A percentile compares a stretch with the other conserved stretches of the same genome.
Conservation (phyloP, 2,797 vertebrate genomes). For the Forpus xanthops region DNA sequence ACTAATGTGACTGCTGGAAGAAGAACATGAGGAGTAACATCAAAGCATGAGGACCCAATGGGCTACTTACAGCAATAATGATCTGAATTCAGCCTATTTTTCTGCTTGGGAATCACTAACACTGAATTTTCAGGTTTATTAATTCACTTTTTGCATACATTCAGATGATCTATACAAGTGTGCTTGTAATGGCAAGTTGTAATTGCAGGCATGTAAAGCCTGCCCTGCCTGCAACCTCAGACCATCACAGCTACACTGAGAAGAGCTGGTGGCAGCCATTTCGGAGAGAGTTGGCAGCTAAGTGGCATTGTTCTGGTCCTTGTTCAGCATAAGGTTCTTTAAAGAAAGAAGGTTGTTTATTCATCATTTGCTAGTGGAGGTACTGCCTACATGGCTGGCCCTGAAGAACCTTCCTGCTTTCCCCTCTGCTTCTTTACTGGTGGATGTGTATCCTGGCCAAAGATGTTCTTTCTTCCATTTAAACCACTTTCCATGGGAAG, state of each 20-base stretch:
- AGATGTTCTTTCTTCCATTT: background rate
- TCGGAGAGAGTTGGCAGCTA: background rate
- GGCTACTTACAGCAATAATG: background rate
- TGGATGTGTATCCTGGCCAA: background rate
- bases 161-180: background rate
- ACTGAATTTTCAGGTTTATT: background rate
- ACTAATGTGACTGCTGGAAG: background rate
- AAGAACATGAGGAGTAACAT: background rate
- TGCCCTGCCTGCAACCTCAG: background rate
- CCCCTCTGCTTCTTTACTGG: background rate
- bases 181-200: background rate
- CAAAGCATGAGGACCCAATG: background rate
- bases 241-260: background rate
- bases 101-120: background rate
- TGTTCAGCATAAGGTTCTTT: background rate
- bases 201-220: background rate
- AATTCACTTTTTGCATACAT: background rate
- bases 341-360: background rate
- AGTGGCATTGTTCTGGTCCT: background rate
- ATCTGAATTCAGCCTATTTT: background rate
- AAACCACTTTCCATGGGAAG: background rate
- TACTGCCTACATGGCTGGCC: background rate
- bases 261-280: background rate
- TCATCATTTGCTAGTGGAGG: background rate
- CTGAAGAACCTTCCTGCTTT: background rate